Evolutionary conservation across 1,140 invertebrate species (phyloP).

Genomic region (Tenebrio molitor): DNA sequence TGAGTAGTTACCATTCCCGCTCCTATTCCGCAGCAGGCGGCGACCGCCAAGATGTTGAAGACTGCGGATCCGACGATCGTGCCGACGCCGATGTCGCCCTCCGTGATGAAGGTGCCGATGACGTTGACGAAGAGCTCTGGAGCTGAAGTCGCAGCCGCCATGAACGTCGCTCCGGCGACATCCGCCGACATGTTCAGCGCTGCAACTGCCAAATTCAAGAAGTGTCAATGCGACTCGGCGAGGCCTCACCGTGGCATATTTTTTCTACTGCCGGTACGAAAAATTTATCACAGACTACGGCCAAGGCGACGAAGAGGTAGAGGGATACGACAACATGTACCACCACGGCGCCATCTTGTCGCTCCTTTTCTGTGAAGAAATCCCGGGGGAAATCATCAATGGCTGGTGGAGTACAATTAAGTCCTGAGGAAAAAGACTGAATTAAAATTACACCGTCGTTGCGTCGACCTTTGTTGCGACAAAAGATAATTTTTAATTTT

Average conservation of each 20-base stretch:
- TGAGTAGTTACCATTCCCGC: slow-evolving; percentile 82
- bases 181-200: slow-evolving; percentile 87
- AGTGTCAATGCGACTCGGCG: neutral
- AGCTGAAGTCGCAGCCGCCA: slow-evolving; percentile 94
- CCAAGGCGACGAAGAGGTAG: slow-evolving; percentile 88
- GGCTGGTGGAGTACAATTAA: slow-evolving; percentile 88
- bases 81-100: slow-evolving; percentile 91
- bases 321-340: slow-evolving; percentile 87
- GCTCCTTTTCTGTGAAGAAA: slow-evolving; percentile 83
- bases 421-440: slow-evolving; percentile 64
- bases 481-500: too few species aligned
- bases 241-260: slow-evolving; percentile 83
- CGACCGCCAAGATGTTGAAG: slow-evolving; percentile 95
- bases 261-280: slow-evolving; percentile 91
- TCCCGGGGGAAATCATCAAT: slow-evolving; percentile 90
- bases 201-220: slow-evolving; percentile 73
- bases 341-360: slow-evolving; percentile 85
- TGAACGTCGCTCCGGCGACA: slow-evolving; percentile 92
- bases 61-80: slow-evolving; percentile 96
- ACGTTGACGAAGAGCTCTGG: slow-evolving; percentile 95
- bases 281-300: slow-evolving; percentile 91
- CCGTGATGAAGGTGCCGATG: slow-evolving; percentile 91
- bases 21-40: slow-evolving; percentile 89
- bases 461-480: too few species aligned
- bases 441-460: neutral